Evolutionary conservation across 2,797 vertebrate species (phyloP).

Genomic region (Pogoniulus pusillus): DNA sequence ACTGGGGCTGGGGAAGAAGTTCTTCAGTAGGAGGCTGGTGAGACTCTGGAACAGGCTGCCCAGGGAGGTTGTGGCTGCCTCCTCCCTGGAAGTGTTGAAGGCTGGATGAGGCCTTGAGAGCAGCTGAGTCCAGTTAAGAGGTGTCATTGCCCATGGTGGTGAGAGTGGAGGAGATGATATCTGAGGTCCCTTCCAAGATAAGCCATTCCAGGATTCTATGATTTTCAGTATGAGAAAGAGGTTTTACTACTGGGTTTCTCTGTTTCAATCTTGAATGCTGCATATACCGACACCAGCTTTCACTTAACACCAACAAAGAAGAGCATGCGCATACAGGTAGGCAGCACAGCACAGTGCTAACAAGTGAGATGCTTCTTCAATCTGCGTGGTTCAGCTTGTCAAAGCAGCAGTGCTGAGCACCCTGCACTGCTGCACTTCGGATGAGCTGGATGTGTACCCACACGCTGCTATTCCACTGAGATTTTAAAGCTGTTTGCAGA

Average conservation of each 20-base stretch:
- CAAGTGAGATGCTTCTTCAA: neutral
- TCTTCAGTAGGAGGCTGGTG: too few relatives aligned
- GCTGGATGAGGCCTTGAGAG: too few relatives aligned
- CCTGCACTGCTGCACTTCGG: conserved; percentile 57
- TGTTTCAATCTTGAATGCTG: neutral
- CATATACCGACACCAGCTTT: neutral
- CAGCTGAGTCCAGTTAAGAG: too few relatives aligned
- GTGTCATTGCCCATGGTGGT: too few relatives aligned
- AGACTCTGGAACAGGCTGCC: too few relatives aligned
- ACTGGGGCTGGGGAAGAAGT: too few relatives aligned
- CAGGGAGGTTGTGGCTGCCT: too few relatives aligned
- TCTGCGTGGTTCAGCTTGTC: conserved; percentile 42
- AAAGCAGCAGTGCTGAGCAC: conserved; percentile 14
- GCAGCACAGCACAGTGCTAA: neutral
- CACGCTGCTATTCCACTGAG: neutral
- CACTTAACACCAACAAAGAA: neutral
- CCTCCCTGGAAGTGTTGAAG: too few relatives aligned
- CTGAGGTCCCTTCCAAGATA: too few relatives aligned
- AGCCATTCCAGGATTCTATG: too few relatives aligned
- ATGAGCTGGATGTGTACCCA: neutral
- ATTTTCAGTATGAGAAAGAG: neutral
- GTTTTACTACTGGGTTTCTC: neutral
- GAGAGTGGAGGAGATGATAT: too few relatives aligned
- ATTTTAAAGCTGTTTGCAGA: neutral
- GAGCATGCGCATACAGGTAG: neutral